Evolutionary conservation across 2,797 vertebrate genomes (phyloP).

Genomic region (Cyclura pinguis): DNA sequence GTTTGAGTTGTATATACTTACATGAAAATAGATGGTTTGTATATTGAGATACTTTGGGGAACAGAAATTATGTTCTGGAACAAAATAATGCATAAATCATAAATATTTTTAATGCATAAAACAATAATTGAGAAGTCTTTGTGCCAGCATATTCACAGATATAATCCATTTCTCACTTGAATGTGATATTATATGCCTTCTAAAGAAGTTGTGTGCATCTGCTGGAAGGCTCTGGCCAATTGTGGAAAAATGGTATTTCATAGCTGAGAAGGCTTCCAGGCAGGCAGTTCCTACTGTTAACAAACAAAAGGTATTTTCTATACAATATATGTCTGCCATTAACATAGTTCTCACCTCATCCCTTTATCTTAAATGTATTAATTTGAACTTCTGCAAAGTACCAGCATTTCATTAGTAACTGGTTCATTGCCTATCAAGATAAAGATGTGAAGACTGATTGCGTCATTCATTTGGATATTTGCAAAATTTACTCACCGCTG

Average conservation of each 20-base stretch:
- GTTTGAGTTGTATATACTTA: too few relatives aligned
- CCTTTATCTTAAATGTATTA: constrained; percentile 21
- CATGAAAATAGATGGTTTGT: neutral
- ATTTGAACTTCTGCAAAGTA: constrained; percentile 51
- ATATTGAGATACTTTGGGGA: too few relatives aligned
- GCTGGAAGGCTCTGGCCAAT: neutral
- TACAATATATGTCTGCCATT: constrained; percentile 44
- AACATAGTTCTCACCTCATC: constrained; percentile 23
- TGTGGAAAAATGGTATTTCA: neutral
- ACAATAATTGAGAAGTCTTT: too few relatives aligned
- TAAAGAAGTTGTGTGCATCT: neutral
- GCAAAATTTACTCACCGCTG: too few relatives aligned
- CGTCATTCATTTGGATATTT: constrained; percentile 28
- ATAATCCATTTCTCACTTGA: neutral
- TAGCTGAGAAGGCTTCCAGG: neutral
- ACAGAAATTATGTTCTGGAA: too few relatives aligned
- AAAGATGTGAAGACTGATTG: constrained; percentile 61
- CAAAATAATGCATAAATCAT: too few relatives aligned
- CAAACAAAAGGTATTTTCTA: neutral
- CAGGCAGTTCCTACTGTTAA: neutral
- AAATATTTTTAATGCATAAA: too few relatives aligned
- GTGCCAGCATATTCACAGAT: too few relatives aligned
- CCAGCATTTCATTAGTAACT: constrained; percentile 57
- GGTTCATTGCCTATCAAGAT: constrained; percentile 67
- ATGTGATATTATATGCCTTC: neutral